Base-by-base conservation (phyloP, 2,113 vertebrate species). In the Pseudolaguvia tuberculata region DNA sequence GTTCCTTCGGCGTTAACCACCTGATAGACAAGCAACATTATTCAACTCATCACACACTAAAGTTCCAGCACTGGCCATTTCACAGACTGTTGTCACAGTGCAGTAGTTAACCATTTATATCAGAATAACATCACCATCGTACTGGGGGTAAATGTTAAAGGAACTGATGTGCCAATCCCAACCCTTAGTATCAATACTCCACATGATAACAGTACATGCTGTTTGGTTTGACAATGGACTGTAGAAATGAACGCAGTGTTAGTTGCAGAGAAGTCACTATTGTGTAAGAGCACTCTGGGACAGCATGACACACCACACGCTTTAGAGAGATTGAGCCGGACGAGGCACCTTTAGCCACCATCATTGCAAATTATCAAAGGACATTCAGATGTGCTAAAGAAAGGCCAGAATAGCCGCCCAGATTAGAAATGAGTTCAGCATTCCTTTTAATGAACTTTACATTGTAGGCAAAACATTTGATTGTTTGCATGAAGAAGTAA, bases 271-370 rank as follows among this genome's bases (percentile, higher is more conserved):
- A 61, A 84, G 53, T 82, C 75, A 83, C 68, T 57, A 55, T 25
- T 74, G 9, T 76, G 31, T 73, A 20, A 47, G 63, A 80, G 81
- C 82, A 82, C 78, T 89, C 88, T 67, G 87, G 93, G 95, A 97
- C 94, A 96, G 96, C 96, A 97, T 98, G 96, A 96, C 96, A 97
- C 94, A 95, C 94, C 93, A 94, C 92, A 94, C 89, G 92, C 92
- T 86, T 86, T 83, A 87, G 78, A 87, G 42, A 83, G 84, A 74
- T 75, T 78, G 80, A 59, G 79, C 80, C 83, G 82, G 65, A 81
- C 48, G 67, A 78, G 70, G 73, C 69, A 80, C 79, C 78, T 74
- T 83, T 67, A 68, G 72, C 31, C 75, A 76, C 81, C 52, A 50
- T 70, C 58, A 70, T 74, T 45, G 61, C 42, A 75, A 82, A 71